A percentile compares a stretch with the other conserved stretches of the same genome.
These are phyloP conservation scores for Drosophila parvula DNA, from an alignment of 1,140 invertebrate genomes.

Conservation along the genomic window DNA sequence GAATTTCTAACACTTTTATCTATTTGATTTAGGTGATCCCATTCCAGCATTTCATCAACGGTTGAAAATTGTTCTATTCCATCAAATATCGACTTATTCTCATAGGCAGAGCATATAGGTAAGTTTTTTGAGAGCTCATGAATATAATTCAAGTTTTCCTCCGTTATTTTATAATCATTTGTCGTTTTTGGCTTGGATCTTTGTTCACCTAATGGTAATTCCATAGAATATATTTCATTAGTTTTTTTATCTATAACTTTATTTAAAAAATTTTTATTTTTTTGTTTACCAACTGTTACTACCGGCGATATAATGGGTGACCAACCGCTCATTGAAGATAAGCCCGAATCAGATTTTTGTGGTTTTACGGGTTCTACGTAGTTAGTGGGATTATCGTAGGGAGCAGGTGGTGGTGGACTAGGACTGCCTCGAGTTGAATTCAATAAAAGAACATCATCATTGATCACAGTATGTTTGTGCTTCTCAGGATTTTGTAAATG, in stretches of 20 bases:
- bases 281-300: slow-evolving; percentile 13
- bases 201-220: background rate
- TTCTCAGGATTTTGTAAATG: slow-evolving; percentile 81
- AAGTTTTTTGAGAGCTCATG: slow-evolving; percentile 81
- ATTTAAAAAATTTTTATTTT: slow-evolving; percentile 22
- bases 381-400: slow-evolving; percentile 78
- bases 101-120: slow-evolving; percentile 80
- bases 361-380: slow-evolving; percentile 17
- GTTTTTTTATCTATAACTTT: slow-evolving; percentile 41
- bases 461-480: slow-evolving; percentile 36
- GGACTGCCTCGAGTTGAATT: slow-evolving; percentile 87
- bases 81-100: slow-evolving; percentile 82
- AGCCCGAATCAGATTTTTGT: slow-evolving; percentile 89
- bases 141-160: slow-evolving; percentile 82
- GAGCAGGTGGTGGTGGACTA: slow-evolving; percentile 93
- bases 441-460: slow-evolving; percentile 51
- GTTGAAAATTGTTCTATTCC: slow-evolving; percentile 25
- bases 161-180: slow-evolving; percentile 60
- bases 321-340: slow-evolving; percentile 93
- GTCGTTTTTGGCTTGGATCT: slow-evolving; percentile 9
- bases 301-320: slow-evolving; percentile 89
- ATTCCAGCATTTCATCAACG: slow-evolving; percentile 64
- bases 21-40: slow-evolving; percentile 48
- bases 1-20: slow-evolving; percentile 1
- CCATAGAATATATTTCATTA: slow-evolving; percentile 9